Evolutionary conservation across 2,797 vertebrate species (phyloP).

Genomic region (Sternarchorhynchus goeldii): DNA sequence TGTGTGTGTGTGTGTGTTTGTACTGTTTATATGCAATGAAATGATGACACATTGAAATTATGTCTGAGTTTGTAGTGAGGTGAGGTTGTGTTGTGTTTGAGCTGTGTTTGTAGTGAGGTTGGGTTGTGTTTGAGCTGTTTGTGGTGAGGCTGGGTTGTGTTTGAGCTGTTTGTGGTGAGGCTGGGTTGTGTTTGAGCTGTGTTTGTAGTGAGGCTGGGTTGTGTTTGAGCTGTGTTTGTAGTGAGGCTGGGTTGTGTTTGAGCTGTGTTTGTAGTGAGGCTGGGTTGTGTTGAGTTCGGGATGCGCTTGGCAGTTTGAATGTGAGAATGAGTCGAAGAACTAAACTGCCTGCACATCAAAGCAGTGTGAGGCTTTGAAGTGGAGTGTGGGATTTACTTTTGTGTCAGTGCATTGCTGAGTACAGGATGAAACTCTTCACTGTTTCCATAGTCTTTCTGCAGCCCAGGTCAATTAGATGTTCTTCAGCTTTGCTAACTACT

Average conservation of each 20-base stretch:
- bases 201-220: background rate
- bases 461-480: slow-evolving; percentile 14
- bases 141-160: background rate
- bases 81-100: background rate
- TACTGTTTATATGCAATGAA: no score
- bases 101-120: background rate
- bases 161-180: background rate
- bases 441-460: no score
- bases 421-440: no score
- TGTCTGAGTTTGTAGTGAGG: no score
- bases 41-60: no score
- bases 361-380: slow-evolving; percentile 71
- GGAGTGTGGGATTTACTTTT: slow-evolving; percentile 66
- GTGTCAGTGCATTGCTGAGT: slow-evolving; percentile 28
- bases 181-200: background rate
- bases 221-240: background rate
- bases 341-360: slow-evolving; percentile 72
- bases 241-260: background rate
- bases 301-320: background rate
- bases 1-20: no score
- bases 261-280: background rate
- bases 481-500: no score
- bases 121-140: background rate
- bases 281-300: background rate
- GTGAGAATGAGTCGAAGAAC: slow-evolving; percentile 59